A percentile compares a stretch with the other conserved stretches of the same genome.
These are phyloP conservation scores for Platycercus adscitus DNA, from an alignment of 2,113 vertebrate species.

Conservation along the genomic window DNA sequence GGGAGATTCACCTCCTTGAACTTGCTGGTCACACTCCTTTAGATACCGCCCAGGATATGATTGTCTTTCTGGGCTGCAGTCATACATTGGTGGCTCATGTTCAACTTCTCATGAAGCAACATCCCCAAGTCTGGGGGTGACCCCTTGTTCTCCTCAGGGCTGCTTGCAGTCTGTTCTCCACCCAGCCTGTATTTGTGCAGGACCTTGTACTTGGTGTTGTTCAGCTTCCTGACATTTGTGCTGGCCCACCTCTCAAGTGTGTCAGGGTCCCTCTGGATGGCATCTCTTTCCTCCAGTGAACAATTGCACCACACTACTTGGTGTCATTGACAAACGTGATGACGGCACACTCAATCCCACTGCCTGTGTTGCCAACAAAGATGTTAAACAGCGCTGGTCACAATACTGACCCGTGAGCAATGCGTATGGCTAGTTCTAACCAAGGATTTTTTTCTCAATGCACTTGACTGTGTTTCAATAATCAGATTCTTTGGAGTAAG, in stretches of 20 bases:
- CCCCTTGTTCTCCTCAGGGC: background rate
- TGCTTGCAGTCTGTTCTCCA: background rate
- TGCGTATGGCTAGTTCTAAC: background rate
- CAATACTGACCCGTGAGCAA: background rate
- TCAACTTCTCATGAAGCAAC: background rate
- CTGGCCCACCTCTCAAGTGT: background rate
- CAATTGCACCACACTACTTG: background rate
- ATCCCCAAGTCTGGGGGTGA: background rate
- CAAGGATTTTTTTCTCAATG: fast-evolving
- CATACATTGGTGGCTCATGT: background rate
- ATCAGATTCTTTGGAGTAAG: background rate
- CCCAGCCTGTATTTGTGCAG: background rate
- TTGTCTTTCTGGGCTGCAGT: background rate
- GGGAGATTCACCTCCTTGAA: background rate
- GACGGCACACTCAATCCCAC: background rate
- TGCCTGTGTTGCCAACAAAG: background rate
- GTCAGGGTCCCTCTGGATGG: background rate
- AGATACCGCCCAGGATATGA: background rate
- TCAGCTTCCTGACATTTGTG: background rate
- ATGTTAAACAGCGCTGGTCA: background rate
- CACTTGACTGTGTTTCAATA: background rate
- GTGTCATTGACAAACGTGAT: background rate
- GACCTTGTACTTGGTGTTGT: background rate
- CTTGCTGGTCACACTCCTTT: background rate
- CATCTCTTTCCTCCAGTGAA: background rate